Evolutionary conservation across 2,113 vertebrate genomes (phyloP).

Genomic region (Myiagra hebetior): DNA sequence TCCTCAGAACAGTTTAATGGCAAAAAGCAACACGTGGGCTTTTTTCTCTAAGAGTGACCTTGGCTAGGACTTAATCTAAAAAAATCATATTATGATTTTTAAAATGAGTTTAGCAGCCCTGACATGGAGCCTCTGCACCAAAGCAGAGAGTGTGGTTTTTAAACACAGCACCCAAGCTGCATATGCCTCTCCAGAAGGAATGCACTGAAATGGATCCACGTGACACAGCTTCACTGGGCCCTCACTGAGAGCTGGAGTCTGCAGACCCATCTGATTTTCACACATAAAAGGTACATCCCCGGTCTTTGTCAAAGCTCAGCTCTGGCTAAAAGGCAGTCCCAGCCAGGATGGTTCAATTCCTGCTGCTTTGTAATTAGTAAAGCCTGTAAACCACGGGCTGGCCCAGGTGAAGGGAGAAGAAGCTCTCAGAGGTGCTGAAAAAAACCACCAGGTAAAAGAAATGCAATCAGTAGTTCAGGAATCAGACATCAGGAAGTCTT

Average conservation of each 20-base stretch:
- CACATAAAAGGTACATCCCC: background rate
- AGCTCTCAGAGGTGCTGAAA: background rate
- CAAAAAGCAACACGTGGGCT: rapidly evolving
- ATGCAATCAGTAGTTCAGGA: background rate
- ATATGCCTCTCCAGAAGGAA: background rate
- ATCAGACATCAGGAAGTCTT: background rate
- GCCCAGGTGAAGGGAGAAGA: background rate
- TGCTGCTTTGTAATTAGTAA: background rate
- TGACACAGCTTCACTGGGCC: background rate
- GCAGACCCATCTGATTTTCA: background rate
- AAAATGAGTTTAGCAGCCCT: background rate
- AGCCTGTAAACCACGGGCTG: background rate
- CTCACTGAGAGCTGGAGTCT: background rate
- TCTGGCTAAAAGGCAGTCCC: background rate
- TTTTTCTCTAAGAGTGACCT: background rate
- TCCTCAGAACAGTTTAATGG: background rate
- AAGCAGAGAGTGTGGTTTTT: background rate
- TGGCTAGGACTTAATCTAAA: background rate
- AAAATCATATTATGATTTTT: background rate
- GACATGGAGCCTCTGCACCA: background rate
- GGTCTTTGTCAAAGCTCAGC: background rate
- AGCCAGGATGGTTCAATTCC: background rate
- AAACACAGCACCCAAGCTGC: background rate
- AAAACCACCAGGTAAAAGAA: background rate
- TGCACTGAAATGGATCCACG: rapidly evolving